These are phyloP conservation scores for Diadromus collaris DNA, from an alignment of 2,888 invertebrate species.

Conservation along the genomic window DNA sequence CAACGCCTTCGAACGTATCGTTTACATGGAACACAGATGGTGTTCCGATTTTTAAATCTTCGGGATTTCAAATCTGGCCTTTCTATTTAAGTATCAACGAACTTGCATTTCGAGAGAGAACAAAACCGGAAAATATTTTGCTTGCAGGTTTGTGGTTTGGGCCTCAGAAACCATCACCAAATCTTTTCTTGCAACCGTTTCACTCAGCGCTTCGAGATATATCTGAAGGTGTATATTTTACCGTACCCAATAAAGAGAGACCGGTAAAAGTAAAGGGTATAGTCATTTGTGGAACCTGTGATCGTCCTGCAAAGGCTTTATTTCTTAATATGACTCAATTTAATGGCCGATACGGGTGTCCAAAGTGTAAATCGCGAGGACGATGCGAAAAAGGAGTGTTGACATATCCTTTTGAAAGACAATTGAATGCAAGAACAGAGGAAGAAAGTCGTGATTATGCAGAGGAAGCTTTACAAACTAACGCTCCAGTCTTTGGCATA, in stretches of 20 bases:
- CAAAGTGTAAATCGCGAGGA: constrained; percentile 21
- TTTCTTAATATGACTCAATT: constrained; percentile 43
- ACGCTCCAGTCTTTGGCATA: constrained; percentile 42
- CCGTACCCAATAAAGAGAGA: constrained; percentile 11
- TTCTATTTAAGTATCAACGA: constrained; percentile 61
- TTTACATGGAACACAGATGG: constrained; percentile 65
- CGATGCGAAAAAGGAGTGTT: not conserved
- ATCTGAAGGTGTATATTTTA: constrained; percentile 10
- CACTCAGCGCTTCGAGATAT: not conserved
- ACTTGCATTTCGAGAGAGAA: constrained; percentile 22
- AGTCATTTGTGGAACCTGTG: constrained; percentile 39
- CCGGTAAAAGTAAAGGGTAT: constrained; percentile 23
- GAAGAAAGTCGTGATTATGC: constrained; percentile 20
- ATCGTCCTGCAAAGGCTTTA: constrained; percentile 47
- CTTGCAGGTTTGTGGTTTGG: constrained; percentile 62
- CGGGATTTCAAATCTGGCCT: constrained; percentile 63
- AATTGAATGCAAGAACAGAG: constrained; percentile 6
- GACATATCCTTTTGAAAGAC: constrained; percentile 10
- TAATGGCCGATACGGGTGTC: constrained; percentile 44
- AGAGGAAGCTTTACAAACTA: not conserved
- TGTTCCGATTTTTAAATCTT: too few relatives aligned
- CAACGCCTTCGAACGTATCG: constrained; percentile 52
- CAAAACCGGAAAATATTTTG: constrained; percentile 57
- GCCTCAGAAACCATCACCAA: constrained; percentile 52
- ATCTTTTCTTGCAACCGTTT: constrained; percentile 29